Base-by-base conservation (phyloP, 2,888 invertebrate genomes). In the Hypomecis punctinalis region DNA sequence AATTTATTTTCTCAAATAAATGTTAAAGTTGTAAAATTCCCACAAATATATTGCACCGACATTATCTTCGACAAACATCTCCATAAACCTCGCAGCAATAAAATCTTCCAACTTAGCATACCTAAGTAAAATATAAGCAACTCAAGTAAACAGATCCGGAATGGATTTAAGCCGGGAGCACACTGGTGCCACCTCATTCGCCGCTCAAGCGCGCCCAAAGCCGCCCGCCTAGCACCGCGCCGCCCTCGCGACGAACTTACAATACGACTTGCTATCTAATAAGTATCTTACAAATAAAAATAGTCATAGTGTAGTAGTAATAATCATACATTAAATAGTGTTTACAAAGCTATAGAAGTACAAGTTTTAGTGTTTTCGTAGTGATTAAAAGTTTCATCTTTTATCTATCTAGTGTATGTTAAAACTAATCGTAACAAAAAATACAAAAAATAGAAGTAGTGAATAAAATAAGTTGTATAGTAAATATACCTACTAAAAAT, bases 151-250 rank as follows among this genome's bases (percentile, higher is more conserved):
- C 35, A 13, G 48, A 57, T 58, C 40, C 37, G 47, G 45, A 49
- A 62, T 66, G 77, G 75, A 78, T 79, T 81, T 81, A 79, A 82
- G 77, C 70, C 71, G 63, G 37, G 70, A 67, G 64, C 60, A 67
- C 61, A 56, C 62, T 63, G 67, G 66, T 67, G 61, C 11, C 63
- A 52, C 76, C 78, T 85, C 88, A 85, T 77, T 85, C 83, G 85
- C 84, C 86, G 85, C 83, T 83, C 82, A 76, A 75, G 81, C 76
- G 72, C 74, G 73, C 74, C 73, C 85, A 82, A 85, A 85, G 78
- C 85, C 88, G 85, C 90, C 88, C 85, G 83, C 80, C 76, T 73
- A 61, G 59, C 66, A 68, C 74, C 49, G 69, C 72, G 76, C 70
- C 74, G 65, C 69, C 66, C 63, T 55, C 58, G 59, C 67, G 67